Evolutionary conservation across 2,888 invertebrate genomes (phyloP).

Genomic region (Meloe dianella): DNA sequence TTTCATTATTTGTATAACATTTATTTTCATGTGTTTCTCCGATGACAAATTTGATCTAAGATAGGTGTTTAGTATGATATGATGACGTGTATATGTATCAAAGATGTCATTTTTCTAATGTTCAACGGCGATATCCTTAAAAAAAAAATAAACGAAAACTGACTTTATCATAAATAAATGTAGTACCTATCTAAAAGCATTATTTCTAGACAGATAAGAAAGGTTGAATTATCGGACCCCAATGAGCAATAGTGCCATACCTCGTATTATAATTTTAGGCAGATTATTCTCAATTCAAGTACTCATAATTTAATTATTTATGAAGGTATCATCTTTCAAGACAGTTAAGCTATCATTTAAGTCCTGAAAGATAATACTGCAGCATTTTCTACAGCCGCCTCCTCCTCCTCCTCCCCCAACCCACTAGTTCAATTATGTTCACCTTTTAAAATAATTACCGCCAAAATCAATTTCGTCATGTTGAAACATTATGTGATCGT

Average conservation of each 20-base stretch:
- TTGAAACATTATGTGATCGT: too few relatives aligned
- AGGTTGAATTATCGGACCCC: background rate
- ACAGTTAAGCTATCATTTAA: too few relatives aligned
- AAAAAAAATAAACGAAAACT: too few relatives aligned
- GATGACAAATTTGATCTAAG: constrained; percentile 12
- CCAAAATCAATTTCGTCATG: too few relatives aligned
- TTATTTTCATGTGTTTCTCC: background rate
- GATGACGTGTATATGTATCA: background rate
- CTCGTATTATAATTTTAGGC: background rate
- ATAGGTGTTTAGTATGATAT: too few relatives aligned
- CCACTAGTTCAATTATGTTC: background rate
- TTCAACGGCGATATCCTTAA: background rate
- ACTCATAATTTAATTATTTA: background rate
- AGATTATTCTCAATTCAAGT: background rate
- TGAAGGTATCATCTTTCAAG: background rate
- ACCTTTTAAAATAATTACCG: background rate
- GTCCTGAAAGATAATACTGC: too few relatives aligned
- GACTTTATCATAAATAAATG: background rate
- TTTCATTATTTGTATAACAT: background rate
- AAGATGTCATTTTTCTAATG: constrained; percentile 18
- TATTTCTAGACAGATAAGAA: too few relatives aligned
- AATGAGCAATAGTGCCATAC: background rate
- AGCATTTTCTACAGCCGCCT: too few relatives aligned
- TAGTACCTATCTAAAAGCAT: background rate
- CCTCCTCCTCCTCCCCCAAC: too few relatives aligned